Evolutionary conservation across 37 sponge, comb jelly and placozoan genomes (phyloP), one percentile per base, ranked within the genome.

Genomic region (Crambe crambe): DNA sequence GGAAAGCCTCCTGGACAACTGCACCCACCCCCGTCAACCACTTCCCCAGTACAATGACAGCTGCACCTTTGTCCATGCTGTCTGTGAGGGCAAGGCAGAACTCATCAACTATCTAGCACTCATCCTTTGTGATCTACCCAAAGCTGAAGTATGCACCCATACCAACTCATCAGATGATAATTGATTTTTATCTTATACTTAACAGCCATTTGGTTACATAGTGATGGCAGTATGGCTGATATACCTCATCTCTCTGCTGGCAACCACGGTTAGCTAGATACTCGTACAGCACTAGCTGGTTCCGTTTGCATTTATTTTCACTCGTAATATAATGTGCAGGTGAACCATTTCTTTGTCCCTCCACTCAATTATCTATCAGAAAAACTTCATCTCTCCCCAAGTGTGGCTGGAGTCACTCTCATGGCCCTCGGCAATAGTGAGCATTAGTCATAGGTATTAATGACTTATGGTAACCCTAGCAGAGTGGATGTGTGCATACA

Each of bases 361-460:
- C 93, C 93, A 29, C 79, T 93, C 60, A 80, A 77, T 37, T 81
- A 77, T 35, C 58, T 93, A 29, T 60, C 91, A 1, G 88, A 91
- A 34, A 85, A 93, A 66, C 42, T 93, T 58, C 75, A 70, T 9
- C 83, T 93, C 26, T 68, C 93, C 26, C 87, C 86, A 0, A 80
- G 77, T 73, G 80, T 93, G 35, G 90, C 91, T 66, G 93, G 93
- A 29, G 89, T 93, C 21, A 93, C 93, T 29, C 82, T 93, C 6
- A 67, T 93, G 58, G 93, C 93, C 21, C 51, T 93, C 15, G 93
- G 93, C 37, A 93, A 93, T 82, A 90, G 93, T 92, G 10, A 65
- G 34, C 27, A 8, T 58, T 58, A 12, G 25, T 58, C n/a, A n/a
- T n/a, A n/a, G n/a, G n/a, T n/a, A n/a, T n/a, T n/a, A n/a, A n/a